Conservation (phyloP, 2,888 invertebrate species). For the Hirtodrosophila alboralis region DNA sequence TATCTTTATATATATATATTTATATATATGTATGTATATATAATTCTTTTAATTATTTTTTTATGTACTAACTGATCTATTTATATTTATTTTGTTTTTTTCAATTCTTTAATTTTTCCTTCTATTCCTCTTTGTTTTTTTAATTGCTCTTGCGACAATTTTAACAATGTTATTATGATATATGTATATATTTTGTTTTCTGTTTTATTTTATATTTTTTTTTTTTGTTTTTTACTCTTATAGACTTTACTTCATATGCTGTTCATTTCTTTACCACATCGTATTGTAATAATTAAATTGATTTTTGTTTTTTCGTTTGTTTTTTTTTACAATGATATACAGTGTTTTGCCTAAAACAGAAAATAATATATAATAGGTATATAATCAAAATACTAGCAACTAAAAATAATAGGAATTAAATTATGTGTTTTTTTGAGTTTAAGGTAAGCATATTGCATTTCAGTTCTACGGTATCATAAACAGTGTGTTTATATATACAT, state of each 20-base stretch:
- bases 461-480: conserved; percentile 74
- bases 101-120: conserved; percentile 28
- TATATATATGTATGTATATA: conserved; percentile 3
- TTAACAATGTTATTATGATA: conserved; percentile 77
- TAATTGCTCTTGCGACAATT: conserved; percentile 77
- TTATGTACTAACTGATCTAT: conserved; percentile 20
- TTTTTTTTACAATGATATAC: conserved; percentile 74
- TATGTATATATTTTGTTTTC: conserved; percentile 45
- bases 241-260: conserved; percentile 59
- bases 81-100: conserved; percentile 28
- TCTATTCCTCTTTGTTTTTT: conserved; percentile 45
- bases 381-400: conserved; percentile 43
- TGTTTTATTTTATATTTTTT: too few relatives aligned
- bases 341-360: conserved; percentile 40
- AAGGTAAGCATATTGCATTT: conserved; percentile 79
- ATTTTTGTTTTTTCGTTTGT: too few relatives aligned
- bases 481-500: too few relatives aligned
- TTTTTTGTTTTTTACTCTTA: conserved; percentile 53
- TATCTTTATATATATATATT: conserved; percentile 29
- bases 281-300: conserved; percentile 51
- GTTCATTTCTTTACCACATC: conserved; percentile 23
- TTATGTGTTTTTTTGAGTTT: conserved; percentile 66
- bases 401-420: conserved; percentile 75
- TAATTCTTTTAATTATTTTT: conserved; percentile 18
- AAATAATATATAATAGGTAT: conserved; percentile 22